These are phyloP conservation scores for Petroica traversi DNA, from an alignment of 2,113 vertebrate genomes.

Conservation along the genomic window DNA sequence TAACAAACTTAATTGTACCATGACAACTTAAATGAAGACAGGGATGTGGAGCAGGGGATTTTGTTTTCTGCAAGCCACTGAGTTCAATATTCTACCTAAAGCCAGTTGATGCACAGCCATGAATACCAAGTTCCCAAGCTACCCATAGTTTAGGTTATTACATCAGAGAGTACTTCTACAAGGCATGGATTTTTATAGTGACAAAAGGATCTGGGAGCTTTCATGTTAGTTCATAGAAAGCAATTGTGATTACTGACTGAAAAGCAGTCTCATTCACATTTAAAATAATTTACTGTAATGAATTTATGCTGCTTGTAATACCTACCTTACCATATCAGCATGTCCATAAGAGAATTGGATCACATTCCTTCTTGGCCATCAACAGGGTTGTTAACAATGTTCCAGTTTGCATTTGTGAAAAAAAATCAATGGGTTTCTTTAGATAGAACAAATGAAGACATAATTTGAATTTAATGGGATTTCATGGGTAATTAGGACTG, in stretches of 20 bases:
- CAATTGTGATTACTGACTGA: background rate
- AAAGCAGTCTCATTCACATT: background rate
- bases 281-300: background rate
- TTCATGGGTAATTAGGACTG: background rate
- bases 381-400: background rate
- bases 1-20: background rate
- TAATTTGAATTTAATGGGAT: constrained; percentile 5
- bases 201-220: background rate
- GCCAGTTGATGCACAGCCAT: background rate
- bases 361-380: accelerated
- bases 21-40: background rate
- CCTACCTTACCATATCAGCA: background rate
- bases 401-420: background rate
- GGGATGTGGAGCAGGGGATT: background rate
- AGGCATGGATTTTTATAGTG: background rate
- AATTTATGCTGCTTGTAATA: background rate
- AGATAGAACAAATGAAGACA: background rate
- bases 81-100: background rate
- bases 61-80: background rate
- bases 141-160: background rate
- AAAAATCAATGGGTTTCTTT: constrained; percentile 8
- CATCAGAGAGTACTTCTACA: background rate
- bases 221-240: background rate
- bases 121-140: background rate
- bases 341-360: background rate